Evolutionary conservation across 2,888 invertebrate species (phyloP), one percentile per base, ranked within the genome.

Genomic region (Sinopyrophorus schimmeli): DNA sequence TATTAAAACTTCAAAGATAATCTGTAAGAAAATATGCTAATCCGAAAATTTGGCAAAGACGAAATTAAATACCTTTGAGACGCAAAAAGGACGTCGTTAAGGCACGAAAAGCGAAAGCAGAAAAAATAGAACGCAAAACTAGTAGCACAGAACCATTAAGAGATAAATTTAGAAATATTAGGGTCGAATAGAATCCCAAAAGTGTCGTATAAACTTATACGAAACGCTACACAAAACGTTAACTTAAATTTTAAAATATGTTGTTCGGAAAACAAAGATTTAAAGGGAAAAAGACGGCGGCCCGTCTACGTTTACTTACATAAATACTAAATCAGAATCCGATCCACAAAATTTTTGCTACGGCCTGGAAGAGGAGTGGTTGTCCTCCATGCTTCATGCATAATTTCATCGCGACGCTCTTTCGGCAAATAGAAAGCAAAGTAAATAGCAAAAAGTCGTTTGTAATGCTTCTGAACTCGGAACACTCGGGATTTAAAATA

Each of bases 331-430:
- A 42, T 42, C 42, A 42, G 42, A 42, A 42, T 42, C 42, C 32
- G 16, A 34, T 27, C 16, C 42, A 42, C 34, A 42, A 42, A 42
- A 42, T 34, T 23, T 9, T n/a, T n/a, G n/a, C 16, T 16, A 34
- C 32, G 16, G 17, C 24, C 34, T 34, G 24, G 42, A 32, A 42
- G 26, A 32, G 42, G 31, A 42, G 42, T 42, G 42, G 42, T 34
- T 42, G 42, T 42, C 32, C 18, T 42, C 34, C 34, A 42, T 40
- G 20, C 42, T 42, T 42, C 34, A 42, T 42, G 42, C 42, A 42
- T 42, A 42, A 42, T 42, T 42, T 42, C 34, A 34, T 42, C 42
- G 26, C 42, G 42, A 42, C 42, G 32, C 34, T 42, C 42, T 42
- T 34, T 34, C 42, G 26, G 42, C 32, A 42, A 24, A 42, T 42